phyloP scores from a whole-genome alignment of 2,888 invertebrate species.

The Melipona beecheii region DNA sequence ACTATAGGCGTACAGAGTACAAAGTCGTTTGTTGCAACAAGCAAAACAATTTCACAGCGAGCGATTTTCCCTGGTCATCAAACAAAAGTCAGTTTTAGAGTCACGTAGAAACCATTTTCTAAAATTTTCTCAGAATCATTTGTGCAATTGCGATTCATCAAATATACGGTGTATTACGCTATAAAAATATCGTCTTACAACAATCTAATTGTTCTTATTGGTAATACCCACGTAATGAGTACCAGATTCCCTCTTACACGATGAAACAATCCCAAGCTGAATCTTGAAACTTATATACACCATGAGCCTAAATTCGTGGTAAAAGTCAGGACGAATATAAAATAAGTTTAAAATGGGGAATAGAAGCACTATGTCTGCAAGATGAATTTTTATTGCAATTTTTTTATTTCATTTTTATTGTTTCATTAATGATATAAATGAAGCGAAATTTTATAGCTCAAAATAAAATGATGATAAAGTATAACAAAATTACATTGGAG shows the following conservation, averaged over 20 bases:
- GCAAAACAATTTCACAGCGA: not conserved
- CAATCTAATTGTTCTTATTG: conserved; percentile 1
- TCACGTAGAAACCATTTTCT: too few relatives aligned
- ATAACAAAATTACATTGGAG: not conserved
- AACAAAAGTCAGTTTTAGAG: conserved; percentile 4
- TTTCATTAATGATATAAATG: not conserved
- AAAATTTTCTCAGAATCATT: not conserved
- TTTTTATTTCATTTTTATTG: not conserved
- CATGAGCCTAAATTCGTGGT: not conserved
- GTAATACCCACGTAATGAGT: not conserved
- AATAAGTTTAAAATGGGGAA: too few relatives aligned
- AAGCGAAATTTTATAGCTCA: not conserved
- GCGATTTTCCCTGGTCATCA: not conserved
- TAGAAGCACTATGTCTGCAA: too few relatives aligned
- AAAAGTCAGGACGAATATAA: not conserved
- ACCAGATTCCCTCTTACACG: not conserved
- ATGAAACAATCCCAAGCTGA: not conserved
- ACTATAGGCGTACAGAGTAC: not conserved
- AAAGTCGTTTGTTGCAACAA: conserved; percentile 13
- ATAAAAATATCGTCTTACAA: not conserved
- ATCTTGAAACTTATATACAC: not conserved
- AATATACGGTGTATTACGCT: not conserved
- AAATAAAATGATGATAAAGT: not conserved
- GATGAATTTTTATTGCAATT: not conserved
- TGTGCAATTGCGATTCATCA: not conserved